Percentiles rank a stretch among this genome's conserved stretches.
Conservation (phyloP, 1,140 invertebrate genomes). For the Hydropsyche tenuis region DNA sequence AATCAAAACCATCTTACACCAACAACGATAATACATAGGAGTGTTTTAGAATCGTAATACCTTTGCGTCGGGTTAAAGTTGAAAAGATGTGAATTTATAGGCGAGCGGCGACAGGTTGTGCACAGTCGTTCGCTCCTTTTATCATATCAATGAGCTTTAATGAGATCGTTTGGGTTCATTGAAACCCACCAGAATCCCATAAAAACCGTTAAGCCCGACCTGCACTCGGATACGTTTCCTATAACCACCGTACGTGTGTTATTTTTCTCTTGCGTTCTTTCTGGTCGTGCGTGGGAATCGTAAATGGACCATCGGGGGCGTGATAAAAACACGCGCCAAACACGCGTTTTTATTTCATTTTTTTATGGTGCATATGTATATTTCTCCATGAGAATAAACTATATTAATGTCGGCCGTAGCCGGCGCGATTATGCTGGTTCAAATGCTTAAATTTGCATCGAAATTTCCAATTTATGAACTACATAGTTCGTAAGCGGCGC, state of each 20-base stretch:
- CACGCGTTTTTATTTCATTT: neutral
- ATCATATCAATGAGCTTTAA: slow-evolving; percentile 40
- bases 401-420: slow-evolving; percentile 5
- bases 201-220: slow-evolving; percentile 36
- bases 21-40: neutral
- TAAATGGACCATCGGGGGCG: slow-evolving; percentile 35
- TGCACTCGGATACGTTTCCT: slow-evolving; percentile 23
- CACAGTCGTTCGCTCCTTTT: slow-evolving; percentile 8
- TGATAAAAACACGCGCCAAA: slow-evolving; percentile 21
- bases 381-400: neutral
- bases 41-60: neutral
- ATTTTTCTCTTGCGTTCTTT: slow-evolving; percentile 17
- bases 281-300: slow-evolving; percentile 30
- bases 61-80: neutral
- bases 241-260: neutral
- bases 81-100: slow-evolving; percentile 2
- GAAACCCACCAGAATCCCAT: slow-evolving; percentile 34
- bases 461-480: neutral
- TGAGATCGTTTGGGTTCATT: slow-evolving; percentile 38
- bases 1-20: too few relatives aligned
- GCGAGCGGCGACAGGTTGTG: neutral
- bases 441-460: slow-evolving; percentile 12
- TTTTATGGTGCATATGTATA: too few relatives aligned
- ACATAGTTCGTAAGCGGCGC: too few relatives aligned
- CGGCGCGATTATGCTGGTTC: slow-evolving; percentile 1